Evolutionary conservation across 1,140 invertebrate species (phyloP), one percentile per base, ranked within the genome.

Genomic region (Drosophila kurseongensis): DNA sequence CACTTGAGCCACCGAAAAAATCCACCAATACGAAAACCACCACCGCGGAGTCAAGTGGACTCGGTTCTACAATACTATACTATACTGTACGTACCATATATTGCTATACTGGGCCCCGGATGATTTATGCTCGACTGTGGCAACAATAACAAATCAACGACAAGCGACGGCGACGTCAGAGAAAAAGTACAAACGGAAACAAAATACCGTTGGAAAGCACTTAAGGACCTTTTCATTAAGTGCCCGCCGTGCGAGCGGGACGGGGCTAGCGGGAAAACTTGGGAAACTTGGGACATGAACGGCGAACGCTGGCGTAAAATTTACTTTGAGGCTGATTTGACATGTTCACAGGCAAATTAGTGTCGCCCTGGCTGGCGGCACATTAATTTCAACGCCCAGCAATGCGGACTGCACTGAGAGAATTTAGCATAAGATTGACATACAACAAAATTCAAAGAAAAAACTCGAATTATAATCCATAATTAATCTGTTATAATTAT

Each of bases 201-300:
- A 89, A 89, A 89, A 89, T 89, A 89, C 84, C 84, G 84, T 89
- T 89, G 80, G 84, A 89, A 89, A 89, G 84, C 85, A 89, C 84
- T 89, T 89, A 89, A 89, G 84, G 84, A 89, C 84, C 84, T 89
- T 89, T 89, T 89, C 84, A 89, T 89, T 89, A 89, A 82, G 83
- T 86, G 84, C 77, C 76, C 77, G 62, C 18, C 71, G 44, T 16
- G 50, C 14, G 14, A 48, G 68, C 27, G 50, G 23, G 16, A 12
- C 5, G 44, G 47, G 29, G 14, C 3, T 12, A 6, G 35, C 36
- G 14, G 18, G 18, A 27, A 12, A 41, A 59, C 35, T 42, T 44
- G 52, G 65, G 47, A 69, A 69, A 67, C 51, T 38, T 68, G 35
- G 47, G 63, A 66, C 63, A 56, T 57, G 60, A 52, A 18, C 58